A percentile compares a stretch with the other conserved stretches of the same genome.
Evolutionary conservation across 2,888 invertebrate species (phyloP).

Genomic region (Meganola albula): DNA sequence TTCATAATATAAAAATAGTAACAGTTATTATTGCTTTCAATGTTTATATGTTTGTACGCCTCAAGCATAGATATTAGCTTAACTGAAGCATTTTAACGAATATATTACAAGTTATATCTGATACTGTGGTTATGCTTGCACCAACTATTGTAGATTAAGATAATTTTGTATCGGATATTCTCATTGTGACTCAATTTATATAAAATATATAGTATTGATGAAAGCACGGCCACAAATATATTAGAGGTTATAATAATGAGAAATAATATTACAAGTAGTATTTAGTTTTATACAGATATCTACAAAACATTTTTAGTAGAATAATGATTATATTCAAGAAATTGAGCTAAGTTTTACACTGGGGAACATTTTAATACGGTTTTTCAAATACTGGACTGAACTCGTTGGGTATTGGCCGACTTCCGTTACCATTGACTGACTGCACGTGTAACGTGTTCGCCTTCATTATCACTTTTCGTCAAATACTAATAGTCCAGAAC

Average conservation of each 20-base stretch:
- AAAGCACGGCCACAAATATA: slow-evolving; percentile 38
- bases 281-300: slow-evolving; percentile 55
- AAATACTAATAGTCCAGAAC: too few relatives aligned
- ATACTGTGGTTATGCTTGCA: slow-evolving; percentile 43
- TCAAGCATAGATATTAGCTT: slow-evolving; percentile 44
- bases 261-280: slow-evolving; percentile 42
- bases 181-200: slow-evolving; percentile 34
- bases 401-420: too few relatives aligned
- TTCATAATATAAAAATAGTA: background rate
- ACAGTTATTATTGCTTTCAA: slow-evolving; percentile 43
- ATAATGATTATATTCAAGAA: too few relatives aligned
- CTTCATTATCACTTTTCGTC: too few relatives aligned
- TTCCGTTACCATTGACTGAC: too few relatives aligned
- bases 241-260: slow-evolving; percentile 34
- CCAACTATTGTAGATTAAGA: slow-evolving; percentile 31
- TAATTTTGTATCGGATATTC: slow-evolving; percentile 33
- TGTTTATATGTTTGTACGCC: slow-evolving; percentile 44
- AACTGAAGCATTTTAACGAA: slow-evolving; percentile 33
- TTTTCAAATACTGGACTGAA: too few relatives aligned
- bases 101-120: slow-evolving; percentile 40
- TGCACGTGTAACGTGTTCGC: too few relatives aligned
- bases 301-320: slow-evolving; percentile 39
- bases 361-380: too few relatives aligned
- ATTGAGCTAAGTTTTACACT: slow-evolving; percentile 22
- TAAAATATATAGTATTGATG: slow-evolving; percentile 33